phyloP scores from a whole-genome alignment of 2,113 vertebrate genomes.

The Tiliqua scincoides region DNA sequence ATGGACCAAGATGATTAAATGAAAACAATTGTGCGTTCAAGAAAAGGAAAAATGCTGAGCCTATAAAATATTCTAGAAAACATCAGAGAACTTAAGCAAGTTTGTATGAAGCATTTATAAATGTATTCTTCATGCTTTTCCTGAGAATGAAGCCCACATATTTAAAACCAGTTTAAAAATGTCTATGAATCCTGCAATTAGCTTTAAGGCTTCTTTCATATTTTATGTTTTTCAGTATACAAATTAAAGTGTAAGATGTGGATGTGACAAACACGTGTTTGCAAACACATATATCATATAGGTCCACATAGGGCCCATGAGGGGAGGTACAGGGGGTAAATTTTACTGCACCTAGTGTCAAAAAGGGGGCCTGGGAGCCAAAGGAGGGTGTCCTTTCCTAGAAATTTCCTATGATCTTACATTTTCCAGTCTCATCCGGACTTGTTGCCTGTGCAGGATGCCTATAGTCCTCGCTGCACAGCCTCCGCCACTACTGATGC shows the following conservation, averaged over 20 bases:
- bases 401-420: no score
- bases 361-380: no score
- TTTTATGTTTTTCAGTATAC: no score
- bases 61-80: not conserved
- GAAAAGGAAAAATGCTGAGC: not conserved
- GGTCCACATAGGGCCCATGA: no score
- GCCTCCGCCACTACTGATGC: no score
- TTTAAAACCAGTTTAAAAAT: not conserved
- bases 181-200: not conserved
- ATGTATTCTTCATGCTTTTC: not conserved
- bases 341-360: no score
- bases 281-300: not conserved
- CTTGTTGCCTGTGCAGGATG: no score
- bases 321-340: no score
- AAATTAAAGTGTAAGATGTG: not conserved
- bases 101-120: not conserved
- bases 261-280: not conserved
- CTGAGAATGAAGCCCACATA: not conserved
- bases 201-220: no score
- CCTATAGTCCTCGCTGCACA: no score
- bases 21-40: not conserved
- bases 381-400: no score
- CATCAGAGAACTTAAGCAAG: rapidly evolving
- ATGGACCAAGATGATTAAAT: not conserved
- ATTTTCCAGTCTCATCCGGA: no score